phyloP scores from a whole-genome alignment of 2,888 invertebrate genomes.

The Apamea crenata region DNA sequence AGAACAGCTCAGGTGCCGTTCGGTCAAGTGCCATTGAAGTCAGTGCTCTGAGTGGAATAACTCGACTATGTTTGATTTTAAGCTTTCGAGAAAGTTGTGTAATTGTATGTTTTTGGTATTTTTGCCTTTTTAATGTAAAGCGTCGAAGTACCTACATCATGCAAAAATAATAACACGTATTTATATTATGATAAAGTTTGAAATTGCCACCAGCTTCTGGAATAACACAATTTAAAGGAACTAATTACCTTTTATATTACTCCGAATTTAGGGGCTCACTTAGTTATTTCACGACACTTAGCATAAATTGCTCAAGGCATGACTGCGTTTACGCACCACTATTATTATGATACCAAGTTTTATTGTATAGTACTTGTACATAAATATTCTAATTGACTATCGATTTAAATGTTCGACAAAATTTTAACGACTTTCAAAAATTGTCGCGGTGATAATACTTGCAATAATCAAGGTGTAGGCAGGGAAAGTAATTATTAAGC shows the following conservation, averaged over 20 bases:
- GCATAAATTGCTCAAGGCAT: conserved; percentile 52
- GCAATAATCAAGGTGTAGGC: neutral
- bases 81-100: neutral
- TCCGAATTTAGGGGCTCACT: conserved; percentile 27
- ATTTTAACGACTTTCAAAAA: neutral
- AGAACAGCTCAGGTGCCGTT: neutral
- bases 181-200: conserved; percentile 4
- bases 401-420: neutral
- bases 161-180: conserved; percentile 21
- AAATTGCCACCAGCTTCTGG: neutral
- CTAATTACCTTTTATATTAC: conserved; percentile 31
- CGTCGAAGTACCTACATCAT: neutral
- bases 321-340: conserved; percentile 1
- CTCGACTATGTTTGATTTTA: neutral
- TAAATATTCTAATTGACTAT: neutral
- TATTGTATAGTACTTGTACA: neutral
- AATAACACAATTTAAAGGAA: conserved; percentile 31
- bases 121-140: neutral
- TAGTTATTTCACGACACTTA: conserved; percentile 38
- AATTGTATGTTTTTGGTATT: neutral
- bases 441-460: neutral
- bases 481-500: neutral
- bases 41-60: neutral
- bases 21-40: no score
- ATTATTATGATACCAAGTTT: neutral